Evolutionary conservation across 2,797 vertebrate species (phyloP), one percentile per base, ranked within the genome.

Genomic region (Silurus lanzhouensis): DNA sequence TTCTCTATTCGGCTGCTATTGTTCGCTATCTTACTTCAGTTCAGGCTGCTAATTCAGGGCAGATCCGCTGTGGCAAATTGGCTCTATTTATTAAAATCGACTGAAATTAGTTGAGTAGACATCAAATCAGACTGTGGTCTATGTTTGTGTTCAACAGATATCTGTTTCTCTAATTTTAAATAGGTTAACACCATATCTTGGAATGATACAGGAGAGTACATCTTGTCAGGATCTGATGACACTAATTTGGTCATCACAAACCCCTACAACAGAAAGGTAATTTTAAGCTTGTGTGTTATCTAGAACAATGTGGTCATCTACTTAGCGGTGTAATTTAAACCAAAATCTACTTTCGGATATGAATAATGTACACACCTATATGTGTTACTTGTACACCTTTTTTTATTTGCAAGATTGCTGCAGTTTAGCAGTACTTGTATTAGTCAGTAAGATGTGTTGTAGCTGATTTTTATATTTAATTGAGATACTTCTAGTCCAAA

Each of bases 121-220:
- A 64, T 48, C 38, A 61, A 15, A 22, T 10, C 60, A 63, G 19
- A 78, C 22, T 20, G 6, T 78, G 57, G 31, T 78, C 38, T n/a
- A 9, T 2, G 5, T 67, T 61, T 38, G 13, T 22, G 57, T 74
- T 83, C 9, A 66, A 31, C n/a, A 76, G 2, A 15, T 78, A 20
- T 74, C 44, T 38, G 2, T 82, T 25, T 66, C 57, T 15, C 52
- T 87, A 1, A 87, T n/a, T 90, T 48, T 87, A n/a, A 84, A 80
- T 92, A 98, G 98, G 98, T 99, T 92, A 99, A 99, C 93, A 98
- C 98, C 57, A 99, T 99, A 95, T 99, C 96, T 90, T 99, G 98
- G 98, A 99, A 97, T 89, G 97, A 98, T 89, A 99, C 98, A n/a
- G 98, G 98, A 83, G 97, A 99, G 92, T 99, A 99, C 90, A 96